phyloP scores from a whole-genome alignment of 2,797 vertebrate genomes.

The Pogoniulus pusillus region DNA sequence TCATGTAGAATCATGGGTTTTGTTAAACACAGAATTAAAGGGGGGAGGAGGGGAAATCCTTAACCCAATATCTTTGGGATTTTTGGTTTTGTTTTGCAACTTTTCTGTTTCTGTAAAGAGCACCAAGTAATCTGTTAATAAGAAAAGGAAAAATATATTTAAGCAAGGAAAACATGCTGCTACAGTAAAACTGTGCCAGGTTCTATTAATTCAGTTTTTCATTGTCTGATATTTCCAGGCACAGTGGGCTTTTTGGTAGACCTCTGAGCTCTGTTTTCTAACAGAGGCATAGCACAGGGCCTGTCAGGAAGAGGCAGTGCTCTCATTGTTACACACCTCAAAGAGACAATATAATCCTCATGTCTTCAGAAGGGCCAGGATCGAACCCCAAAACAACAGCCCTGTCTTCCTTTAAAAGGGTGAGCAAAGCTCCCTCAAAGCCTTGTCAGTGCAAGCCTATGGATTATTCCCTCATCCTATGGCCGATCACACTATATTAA shows the following conservation, averaged over 20 bases:
- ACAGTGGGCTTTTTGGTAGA: slow-evolving; percentile 77
- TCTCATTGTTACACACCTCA: slow-evolving; percentile 60
- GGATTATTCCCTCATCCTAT: slow-evolving; percentile 45
- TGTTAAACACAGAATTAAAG: slow-evolving; percentile 54
- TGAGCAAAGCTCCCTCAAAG: slow-evolving; percentile 53
- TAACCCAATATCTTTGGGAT: slow-evolving; percentile 59
- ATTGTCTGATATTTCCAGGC: slow-evolving; percentile 73
- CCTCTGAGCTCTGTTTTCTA: slow-evolving; percentile 74
- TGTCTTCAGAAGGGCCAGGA: slow-evolving; percentile 45
- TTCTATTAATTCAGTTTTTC: slow-evolving; percentile 73
- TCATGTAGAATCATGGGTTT: neutral
- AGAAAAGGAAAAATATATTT: slow-evolving; percentile 63
- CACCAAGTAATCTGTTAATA: slow-evolving; percentile 60
- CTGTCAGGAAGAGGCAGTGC: slow-evolving; percentile 51
- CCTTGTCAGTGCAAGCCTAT: slow-evolving; percentile 30
- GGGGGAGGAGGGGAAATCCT: slow-evolving; percentile 26
- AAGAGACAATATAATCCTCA: slow-evolving; percentile 57
- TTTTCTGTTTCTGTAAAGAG: slow-evolving; percentile 58
- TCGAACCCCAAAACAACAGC: slow-evolving; percentile 67
- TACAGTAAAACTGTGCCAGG: slow-evolving; percentile 69
- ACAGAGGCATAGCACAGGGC: slow-evolving; percentile 71
- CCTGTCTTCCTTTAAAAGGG: slow-evolving; percentile 24
- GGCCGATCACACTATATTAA: slow-evolving; percentile 34
- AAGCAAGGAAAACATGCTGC: slow-evolving; percentile 69
- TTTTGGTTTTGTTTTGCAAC: slow-evolving; percentile 71